These are phyloP conservation scores for Meleagris gallopavo DNA, from an alignment of 2,113 vertebrate genomes.

Conservation along the genomic window DNA sequence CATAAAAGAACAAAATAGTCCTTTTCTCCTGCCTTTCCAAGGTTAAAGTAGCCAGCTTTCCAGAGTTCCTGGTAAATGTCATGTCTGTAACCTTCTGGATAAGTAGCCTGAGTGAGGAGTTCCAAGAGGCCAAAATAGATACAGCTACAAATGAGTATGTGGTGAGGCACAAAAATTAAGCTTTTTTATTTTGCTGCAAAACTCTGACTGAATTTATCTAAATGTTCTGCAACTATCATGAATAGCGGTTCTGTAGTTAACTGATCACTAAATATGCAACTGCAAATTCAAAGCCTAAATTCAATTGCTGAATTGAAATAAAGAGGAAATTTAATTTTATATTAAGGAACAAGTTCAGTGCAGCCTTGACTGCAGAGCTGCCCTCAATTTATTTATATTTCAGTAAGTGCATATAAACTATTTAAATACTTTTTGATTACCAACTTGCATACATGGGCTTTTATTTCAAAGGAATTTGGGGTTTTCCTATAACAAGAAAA, in stretches of 20 bases:
- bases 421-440: constrained; percentile 28
- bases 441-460: neutral
- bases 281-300: neutral
- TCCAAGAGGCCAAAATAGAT: neutral
- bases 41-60: neutral
- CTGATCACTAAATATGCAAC: neutral
- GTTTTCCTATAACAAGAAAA: constrained; percentile 43
- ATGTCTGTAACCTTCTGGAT: neutral
- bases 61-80: neutral
- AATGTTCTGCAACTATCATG: neutral
- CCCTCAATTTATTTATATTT: constrained; percentile 6
- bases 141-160: neutral
- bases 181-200: neutral
- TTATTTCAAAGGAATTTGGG: constrained; percentile 23
- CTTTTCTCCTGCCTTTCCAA: neutral
- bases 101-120: neutral
- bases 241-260: neutral
- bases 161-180: neutral
- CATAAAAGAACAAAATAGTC: neutral
- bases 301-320: neutral
- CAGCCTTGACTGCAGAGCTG: neutral
- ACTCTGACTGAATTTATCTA: neutral
- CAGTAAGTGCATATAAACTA: constrained; percentile 1
- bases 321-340: constrained; percentile 18
- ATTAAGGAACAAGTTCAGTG: neutral